These are phyloP conservation scores for Phasianus colchicus DNA, from an alignment of 2,113 vertebrate genomes.

Conservation along the genomic window DNA sequence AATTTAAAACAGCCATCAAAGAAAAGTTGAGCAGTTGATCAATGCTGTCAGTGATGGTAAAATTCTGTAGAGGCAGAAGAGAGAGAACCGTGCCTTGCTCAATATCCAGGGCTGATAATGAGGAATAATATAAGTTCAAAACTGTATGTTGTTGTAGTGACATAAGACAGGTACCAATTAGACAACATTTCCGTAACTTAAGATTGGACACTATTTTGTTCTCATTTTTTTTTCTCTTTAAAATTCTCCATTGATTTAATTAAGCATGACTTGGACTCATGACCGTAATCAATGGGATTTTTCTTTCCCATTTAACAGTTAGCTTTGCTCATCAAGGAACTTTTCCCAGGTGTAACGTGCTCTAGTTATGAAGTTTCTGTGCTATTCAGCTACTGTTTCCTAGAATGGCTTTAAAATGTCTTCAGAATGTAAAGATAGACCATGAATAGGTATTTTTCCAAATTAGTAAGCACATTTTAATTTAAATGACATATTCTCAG, in stretches of 20 bases:
- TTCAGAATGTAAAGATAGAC: neutral
- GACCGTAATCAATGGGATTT: constrained; percentile 39
- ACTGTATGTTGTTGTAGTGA: neutral
- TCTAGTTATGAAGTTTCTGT: constrained; percentile 25
- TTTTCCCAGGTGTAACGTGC: constrained; percentile 38
- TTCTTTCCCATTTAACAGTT: constrained; percentile 1
- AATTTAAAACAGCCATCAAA: neutral
- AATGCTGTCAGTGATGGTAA: neutral
- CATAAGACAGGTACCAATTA: constrained; percentile 29
- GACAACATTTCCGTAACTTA: constrained; percentile 26
- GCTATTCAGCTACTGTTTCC: neutral
- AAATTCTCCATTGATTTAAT: constrained; percentile 59
- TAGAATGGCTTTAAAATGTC: constrained; percentile 1
- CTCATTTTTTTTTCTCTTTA: neutral
- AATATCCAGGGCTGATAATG: neutral
- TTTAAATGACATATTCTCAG: neutral
- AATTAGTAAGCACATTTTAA: neutral
- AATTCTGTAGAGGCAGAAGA: neutral
- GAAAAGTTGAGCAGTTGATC: neutral
- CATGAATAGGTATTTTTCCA: neutral
- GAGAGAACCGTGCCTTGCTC: neutral
- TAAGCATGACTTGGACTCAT: constrained; percentile 55
- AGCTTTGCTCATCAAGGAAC: constrained; percentile 43
- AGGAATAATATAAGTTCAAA: neutral
- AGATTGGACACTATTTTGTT: neutral